phyloP scores from a whole-genome alignment of 2,113 vertebrate genomes.

The Gopherus evgoodei region DNA sequence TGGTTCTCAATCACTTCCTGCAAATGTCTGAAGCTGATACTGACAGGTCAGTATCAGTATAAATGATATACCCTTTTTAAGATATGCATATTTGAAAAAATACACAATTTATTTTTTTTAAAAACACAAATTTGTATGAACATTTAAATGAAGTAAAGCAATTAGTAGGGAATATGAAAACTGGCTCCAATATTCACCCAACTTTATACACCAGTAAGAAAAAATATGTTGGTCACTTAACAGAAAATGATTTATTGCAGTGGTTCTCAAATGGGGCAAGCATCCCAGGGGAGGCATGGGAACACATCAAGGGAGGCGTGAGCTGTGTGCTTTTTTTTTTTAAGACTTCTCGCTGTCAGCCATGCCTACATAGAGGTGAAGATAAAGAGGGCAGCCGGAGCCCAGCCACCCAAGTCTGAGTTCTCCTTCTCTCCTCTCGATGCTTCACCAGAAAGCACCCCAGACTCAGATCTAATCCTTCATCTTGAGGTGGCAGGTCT shows the following conservation, averaged over 20 bases:
- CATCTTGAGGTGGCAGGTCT: too few species aligned
- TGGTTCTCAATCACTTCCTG: constrained; percentile 6
- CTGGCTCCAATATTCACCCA: background rate
- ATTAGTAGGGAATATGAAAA: background rate
- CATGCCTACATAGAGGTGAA: too few species aligned
- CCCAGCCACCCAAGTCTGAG: too few species aligned
- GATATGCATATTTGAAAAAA: background rate
- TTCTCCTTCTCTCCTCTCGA: too few species aligned
- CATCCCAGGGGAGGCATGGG: too few species aligned
- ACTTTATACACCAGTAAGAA: background rate
- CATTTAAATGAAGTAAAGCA: background rate
- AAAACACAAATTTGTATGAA: background rate
- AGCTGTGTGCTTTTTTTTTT: too few species aligned
- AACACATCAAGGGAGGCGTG: too few species aligned
- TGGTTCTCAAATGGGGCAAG: too few species aligned
- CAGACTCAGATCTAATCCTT: too few species aligned
- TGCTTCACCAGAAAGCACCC: too few species aligned
- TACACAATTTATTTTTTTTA: background rate
- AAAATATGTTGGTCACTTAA: background rate
- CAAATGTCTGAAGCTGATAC: background rate
- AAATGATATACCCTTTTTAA: background rate
- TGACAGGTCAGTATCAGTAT: background rate
- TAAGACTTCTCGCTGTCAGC: too few species aligned
- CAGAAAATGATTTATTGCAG: background rate
- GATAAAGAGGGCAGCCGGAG: too few species aligned